Evolutionary conservation across 2,888 invertebrate species (phyloP).

Genomic region (Hirtodrosophila histrioides): DNA sequence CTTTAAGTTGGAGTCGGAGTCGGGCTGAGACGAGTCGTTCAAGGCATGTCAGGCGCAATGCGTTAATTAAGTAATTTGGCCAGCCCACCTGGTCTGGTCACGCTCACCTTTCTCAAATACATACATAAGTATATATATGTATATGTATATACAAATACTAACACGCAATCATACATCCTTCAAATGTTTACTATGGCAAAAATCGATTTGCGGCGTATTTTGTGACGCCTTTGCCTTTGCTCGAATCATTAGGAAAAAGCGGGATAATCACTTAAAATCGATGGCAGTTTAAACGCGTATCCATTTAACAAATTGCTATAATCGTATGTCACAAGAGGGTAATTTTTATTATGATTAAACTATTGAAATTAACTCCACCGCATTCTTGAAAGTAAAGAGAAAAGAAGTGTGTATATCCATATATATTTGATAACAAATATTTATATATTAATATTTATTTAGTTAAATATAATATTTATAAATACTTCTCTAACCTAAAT

Average conservation of each 20-base stretch:
- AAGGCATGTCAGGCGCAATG: constrained; percentile 41
- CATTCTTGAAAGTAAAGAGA: no score
- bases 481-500: no score
- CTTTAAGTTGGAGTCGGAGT: background rate
- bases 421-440: no score
- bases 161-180: constrained; percentile 35
- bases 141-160: background rate
- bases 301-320: constrained; percentile 32
- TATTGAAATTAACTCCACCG: no score
- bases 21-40: constrained; percentile 7
- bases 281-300: constrained; percentile 27
- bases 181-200: constrained; percentile 30
- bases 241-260: constrained; percentile 12
- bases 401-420: no score
- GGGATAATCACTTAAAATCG: constrained; percentile 38
- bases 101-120: constrained; percentile 41
- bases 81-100: constrained; percentile 43
- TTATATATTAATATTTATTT: no score
- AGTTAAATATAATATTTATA: no score
- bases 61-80: constrained; percentile 67
- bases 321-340: no score
- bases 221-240: constrained; percentile 14
- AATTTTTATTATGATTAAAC: no score
- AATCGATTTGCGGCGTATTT: constrained; percentile 54
- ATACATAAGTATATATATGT: no score